A percentile compares a stretch with the other conserved stretches of the same genome.
phyloP scores from a whole-genome alignment of 2,888 invertebrate species.

The Eupithecia pulchellata region DNA sequence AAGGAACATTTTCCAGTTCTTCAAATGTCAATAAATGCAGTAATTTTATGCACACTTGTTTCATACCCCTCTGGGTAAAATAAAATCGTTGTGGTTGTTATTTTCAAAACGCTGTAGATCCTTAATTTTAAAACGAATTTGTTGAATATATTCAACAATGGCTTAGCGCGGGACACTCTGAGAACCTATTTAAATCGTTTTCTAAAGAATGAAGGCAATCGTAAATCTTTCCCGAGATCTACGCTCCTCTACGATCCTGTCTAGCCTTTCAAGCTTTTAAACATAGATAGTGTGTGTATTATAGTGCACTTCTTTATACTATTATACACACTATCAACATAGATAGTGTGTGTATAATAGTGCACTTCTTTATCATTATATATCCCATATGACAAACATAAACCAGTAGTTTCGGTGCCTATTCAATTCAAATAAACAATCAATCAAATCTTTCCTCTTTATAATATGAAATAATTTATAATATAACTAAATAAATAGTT shows the following conservation, averaged over 20 bases:
- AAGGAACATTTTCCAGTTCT: neutral
- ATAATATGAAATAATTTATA: too few species aligned
- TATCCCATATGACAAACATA: too few species aligned
- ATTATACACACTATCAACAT: too few species aligned
- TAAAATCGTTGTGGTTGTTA: neutral
- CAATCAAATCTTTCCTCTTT: too few species aligned
- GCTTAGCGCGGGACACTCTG: slow-evolving; percentile 43
- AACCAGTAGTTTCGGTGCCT: too few species aligned
- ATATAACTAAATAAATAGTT: too few species aligned
- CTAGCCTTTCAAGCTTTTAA: slow-evolving; percentile 18
- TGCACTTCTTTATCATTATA: too few species aligned
- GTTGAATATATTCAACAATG: slow-evolving; percentile 16
- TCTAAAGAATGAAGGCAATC: slow-evolving; percentile 44
- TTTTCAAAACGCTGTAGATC: neutral
- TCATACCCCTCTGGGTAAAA: neutral
- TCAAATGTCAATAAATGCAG: neutral
- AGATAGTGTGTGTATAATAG: too few species aligned
- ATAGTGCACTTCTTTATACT: neutral
- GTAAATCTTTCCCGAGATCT: slow-evolving; percentile 47
- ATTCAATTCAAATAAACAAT: too few species aligned
- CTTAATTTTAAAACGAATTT: neutral
- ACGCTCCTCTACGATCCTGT: slow-evolving; percentile 40
- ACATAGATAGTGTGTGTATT: neutral
- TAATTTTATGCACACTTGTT: neutral
- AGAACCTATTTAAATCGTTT: slow-evolving; percentile 47